Percentiles rank a stretch among this genome's conserved stretches.
phyloP scores from a whole-genome alignment of 2,113 vertebrate genomes.

The Lonchura striata region DNA sequence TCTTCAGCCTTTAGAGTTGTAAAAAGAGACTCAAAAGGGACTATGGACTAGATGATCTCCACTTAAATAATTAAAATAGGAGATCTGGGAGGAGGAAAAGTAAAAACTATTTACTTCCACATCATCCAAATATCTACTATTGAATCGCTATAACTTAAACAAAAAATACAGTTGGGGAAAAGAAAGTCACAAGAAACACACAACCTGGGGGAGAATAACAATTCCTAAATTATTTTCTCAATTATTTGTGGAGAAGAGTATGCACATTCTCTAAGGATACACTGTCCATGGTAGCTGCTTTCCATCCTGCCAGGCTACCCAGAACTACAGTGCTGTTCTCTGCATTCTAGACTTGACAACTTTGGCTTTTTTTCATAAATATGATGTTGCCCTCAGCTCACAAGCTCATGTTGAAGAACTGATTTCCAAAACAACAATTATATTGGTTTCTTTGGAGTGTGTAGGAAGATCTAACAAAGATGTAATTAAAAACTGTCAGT shows the following conservation, averaged over 20 bases:
- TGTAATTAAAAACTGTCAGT: neutral
- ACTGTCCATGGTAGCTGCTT: neutral
- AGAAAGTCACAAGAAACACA: neutral
- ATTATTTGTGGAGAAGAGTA: neutral
- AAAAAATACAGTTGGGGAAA: neutral
- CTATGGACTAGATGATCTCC: neutral
- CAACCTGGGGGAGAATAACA: neutral
- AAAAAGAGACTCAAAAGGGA: neutral
- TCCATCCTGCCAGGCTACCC: neutral
- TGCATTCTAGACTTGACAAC: neutral
- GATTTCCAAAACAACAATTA: neutral
- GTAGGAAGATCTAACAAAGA: neutral
- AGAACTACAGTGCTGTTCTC: neutral
- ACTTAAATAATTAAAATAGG: neutral
- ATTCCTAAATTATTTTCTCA: neutral
- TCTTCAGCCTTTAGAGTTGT: neutral
- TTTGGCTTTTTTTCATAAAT: neutral
- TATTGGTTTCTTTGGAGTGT: neutral
- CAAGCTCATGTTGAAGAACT: neutral
- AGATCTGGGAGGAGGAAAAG: neutral
- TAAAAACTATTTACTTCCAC: neutral
- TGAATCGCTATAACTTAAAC: fast-evolving
- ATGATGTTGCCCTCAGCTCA: neutral
- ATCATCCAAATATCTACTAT: neutral
- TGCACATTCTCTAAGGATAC: neutral